A percentile compares a stretch with the other conserved stretches of the same genome.
Evolutionary conservation across 2,888 invertebrate genomes (phyloP).

Genomic region (Diadegma fenestrale): DNA sequence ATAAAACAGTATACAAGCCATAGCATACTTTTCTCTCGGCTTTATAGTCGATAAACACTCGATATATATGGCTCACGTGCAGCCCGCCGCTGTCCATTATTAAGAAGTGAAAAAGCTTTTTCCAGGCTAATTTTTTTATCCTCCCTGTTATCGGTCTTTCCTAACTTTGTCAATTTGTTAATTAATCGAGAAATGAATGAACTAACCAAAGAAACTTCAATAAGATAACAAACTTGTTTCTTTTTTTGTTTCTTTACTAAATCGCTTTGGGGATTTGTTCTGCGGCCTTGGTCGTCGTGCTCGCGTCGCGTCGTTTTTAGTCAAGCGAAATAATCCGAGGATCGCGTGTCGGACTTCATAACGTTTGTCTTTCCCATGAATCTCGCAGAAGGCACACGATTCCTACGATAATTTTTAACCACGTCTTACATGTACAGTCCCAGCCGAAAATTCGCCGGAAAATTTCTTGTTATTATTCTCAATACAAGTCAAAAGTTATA

Average conservation of each 20-base stretch:
- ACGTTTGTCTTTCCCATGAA: not conserved
- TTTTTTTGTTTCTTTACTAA: not conserved
- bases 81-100: not conserved
- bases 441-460: not conserved
- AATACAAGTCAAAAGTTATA: not conserved
- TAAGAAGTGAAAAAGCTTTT: slow-evolving; percentile 7
- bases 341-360: slow-evolving; percentile 1
- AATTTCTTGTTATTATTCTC: not conserved
- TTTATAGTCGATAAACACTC: not conserved
- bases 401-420: not conserved
- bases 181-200: not conserved
- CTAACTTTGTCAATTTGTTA: not conserved
- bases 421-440: not conserved
- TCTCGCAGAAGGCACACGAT: not conserved
- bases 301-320: not conserved
- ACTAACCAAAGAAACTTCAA: not conserved
- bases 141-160: not conserved
- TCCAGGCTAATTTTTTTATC: not conserved
- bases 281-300: not conserved
- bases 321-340: slow-evolving; percentile 3
- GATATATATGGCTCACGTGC: not conserved
- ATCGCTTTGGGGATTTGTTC: not conserved
- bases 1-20: not conserved
- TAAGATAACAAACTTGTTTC: not conserved
- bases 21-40: not conserved